Evolutionary conservation across 2,797 vertebrate species (phyloP), one percentile per base, ranked within the genome.

Genomic region (Scarus forsteni): DNA sequence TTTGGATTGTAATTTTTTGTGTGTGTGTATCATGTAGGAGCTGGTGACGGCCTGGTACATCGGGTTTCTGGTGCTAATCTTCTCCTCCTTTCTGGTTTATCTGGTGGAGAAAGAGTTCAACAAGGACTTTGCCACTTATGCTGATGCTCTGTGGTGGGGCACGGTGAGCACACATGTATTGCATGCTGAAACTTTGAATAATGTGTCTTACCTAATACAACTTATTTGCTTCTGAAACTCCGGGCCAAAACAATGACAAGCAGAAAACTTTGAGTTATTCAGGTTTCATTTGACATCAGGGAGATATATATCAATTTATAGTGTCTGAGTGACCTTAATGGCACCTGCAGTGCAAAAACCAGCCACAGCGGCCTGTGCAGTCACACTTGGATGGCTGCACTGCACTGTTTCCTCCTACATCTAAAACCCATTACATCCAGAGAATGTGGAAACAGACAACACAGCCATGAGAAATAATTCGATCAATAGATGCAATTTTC

Each of bases 21-120:
- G 35, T 49, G 14, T 66, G 19, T 68, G 51, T 73, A 14, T 45
- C 1, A 44, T 80, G 60, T 86, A 99, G 98, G 98, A 99, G 93
- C 94, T 99, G 92, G 98, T 99, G 89, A 99, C 98, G 34, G 98
- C 98, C 80, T 99, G 98, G 98, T 99, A 99, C 89, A 99, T 99
- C 66, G 98, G 98, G 72, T 99, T 99, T 93, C 93, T 99, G 91
- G 98, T 99, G 67, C 95, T 99, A 58, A 99, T 99, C 88, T 99
- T 99, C 94, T 99, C 98, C 68, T 99, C 98, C 50, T 99, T 99
- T 92, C 93, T 99, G 87, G 98, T 99, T 73, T 99, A 99, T 90
- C 93, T 99, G 90, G 98, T 98, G 94, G 98, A 99, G 91, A 99
- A 99, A 85, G 97, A 99, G 89, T 94, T 93, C 89, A 99, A 99